phyloP scores from a whole-genome alignment of 2,888 invertebrate species.

The Leptinotarsa peninsularis region DNA sequence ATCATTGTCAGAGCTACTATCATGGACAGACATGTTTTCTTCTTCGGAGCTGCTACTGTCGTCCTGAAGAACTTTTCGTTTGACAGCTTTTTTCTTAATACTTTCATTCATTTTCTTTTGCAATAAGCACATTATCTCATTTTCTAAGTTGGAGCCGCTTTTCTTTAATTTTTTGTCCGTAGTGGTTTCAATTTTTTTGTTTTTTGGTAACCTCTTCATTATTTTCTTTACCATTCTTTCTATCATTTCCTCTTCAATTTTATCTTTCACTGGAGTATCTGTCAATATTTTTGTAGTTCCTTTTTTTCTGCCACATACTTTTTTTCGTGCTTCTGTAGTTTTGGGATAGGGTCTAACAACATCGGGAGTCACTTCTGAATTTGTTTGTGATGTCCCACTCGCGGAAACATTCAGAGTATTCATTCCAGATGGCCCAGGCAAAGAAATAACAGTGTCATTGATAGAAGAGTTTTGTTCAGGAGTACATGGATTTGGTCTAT shows the following conservation, averaged over 20 bases:
- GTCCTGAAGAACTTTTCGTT: background rate
- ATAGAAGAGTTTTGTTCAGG: background rate
- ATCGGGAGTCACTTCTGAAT: background rate
- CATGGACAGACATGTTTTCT: constrained; percentile 4
- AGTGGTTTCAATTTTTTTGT: background rate
- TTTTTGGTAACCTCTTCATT: background rate
- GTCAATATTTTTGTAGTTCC: background rate
- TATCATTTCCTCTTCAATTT: constrained; percentile 2
- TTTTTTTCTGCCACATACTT: background rate
- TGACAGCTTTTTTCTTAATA: background rate
- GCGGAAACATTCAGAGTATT: background rate
- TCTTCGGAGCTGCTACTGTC: background rate
- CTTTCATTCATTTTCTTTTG: background rate
- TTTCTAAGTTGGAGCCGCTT: background rate
- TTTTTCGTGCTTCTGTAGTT: background rate
- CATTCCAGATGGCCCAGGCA: background rate
- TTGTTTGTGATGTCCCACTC: background rate
- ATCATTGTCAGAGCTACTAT: background rate
- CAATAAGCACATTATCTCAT: background rate
- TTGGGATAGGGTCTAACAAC: constrained; percentile 6
- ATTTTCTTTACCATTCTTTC: background rate
- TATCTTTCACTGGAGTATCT: background rate
- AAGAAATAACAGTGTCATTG: no score
- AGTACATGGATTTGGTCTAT: background rate
- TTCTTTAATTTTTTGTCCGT: background rate